Base-by-base conservation (phyloP, 2,797 vertebrate species). In the Dromococcyx pavoninus region DNA sequence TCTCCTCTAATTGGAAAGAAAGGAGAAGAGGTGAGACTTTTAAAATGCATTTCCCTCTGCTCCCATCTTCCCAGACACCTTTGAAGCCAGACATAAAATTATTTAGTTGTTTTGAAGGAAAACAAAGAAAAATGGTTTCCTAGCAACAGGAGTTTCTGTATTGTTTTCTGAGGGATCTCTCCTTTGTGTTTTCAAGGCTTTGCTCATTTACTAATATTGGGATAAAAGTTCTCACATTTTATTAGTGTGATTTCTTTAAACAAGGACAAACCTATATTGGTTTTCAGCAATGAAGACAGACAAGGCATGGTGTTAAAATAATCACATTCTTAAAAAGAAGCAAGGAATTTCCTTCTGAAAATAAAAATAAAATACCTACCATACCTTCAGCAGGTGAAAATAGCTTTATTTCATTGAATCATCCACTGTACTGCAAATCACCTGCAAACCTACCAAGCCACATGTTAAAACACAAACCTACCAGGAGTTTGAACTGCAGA, bases 71-170 rank as follows among this genome's bases (percentile, higher is more conserved):
- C 37, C 53, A 76, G 24, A 12, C 2, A 5, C 48, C 77, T 86
- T 46, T 79, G 86, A 90, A 92, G n/a, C 9, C 51, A 92, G 33
- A 6, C 25, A 70, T 64, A 64, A 95, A 78, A 70, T 50, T 11
- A 67, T 76, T 78, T 44, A 92, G 53, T 50, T 1, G 3, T 93
- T 97, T 90, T 91, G 37, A 96, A 95, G 81, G 18, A 66, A 86
- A 86, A 50, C 58, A 91, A 84, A 95, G 46, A 88, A 93, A 88
- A 80, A 44, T 70, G 17, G 92, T 93, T 93, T 95, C 96, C 80
- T 96, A 94, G 95, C 95, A 97, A 97, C 96, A 70, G 48, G 22
- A 80, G 35, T 56, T 92, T 37, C 16, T 12, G n/a, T 73, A 65
- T 18, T 41, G 11, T 30, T 89, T 39, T 58, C 76, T 21, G 15